phyloP scores from a whole-genome alignment of 2,797 vertebrate species.

The Lutjanus campechanus region DNA sequence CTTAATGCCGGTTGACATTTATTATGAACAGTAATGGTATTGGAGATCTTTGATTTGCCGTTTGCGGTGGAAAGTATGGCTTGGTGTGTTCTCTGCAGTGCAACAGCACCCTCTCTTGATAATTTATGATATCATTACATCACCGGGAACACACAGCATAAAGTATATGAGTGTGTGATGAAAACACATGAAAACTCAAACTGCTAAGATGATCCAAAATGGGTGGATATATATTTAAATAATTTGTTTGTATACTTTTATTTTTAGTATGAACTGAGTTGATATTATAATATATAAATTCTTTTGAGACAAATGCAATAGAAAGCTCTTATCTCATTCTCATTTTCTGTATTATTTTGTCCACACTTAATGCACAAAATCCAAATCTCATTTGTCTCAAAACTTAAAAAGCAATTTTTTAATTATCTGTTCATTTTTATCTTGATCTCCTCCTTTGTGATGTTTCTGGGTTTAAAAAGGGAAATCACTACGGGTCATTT shows the following conservation, averaged over 20 bases:
- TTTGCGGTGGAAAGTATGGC: slow-evolving; percentile 23
- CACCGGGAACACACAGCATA: slow-evolving; percentile 21
- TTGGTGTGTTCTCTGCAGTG: slow-evolving; percentile 54
- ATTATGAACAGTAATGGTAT: slow-evolving; percentile 81
- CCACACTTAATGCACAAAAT: neutral
- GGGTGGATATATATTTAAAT: neutral
- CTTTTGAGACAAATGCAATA: no score
- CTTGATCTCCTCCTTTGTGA: neutral
- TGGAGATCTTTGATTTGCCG: slow-evolving; percentile 76
- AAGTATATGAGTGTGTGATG: slow-evolving; percentile 6
- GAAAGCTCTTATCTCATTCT: neutral
- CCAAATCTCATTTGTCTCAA: slow-evolving; percentile 6
- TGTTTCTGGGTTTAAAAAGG: neutral
- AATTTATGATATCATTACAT: slow-evolving; percentile 59
- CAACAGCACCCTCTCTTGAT: slow-evolving; percentile 86
- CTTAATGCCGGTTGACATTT: slow-evolving; percentile 83
- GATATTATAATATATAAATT: neutral
- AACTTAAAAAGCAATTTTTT: neutral
- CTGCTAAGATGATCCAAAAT: neutral
- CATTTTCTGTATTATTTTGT: neutral
- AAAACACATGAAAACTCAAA: slow-evolving; percentile 15
- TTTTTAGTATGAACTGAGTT: neutral
- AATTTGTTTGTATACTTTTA: slow-evolving; percentile 4
- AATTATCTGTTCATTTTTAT: neutral
- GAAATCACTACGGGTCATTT: neutral